These are phyloP conservation scores for Lutra lutra DNA, from an alignment of 2,797 vertebrate genomes.

Conservation along the genomic window DNA sequence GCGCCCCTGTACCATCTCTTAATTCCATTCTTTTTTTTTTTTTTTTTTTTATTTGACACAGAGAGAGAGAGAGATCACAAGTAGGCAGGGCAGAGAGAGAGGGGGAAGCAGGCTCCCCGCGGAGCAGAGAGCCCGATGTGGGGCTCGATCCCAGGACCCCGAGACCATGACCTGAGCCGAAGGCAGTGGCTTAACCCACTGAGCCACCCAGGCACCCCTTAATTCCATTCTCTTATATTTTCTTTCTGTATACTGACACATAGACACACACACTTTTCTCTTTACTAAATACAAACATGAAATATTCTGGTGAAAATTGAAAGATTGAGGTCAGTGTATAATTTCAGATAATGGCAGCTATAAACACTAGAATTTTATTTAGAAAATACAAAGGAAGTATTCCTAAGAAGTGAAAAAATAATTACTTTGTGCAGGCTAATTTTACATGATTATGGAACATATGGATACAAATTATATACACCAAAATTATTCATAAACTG, in stretches of 20 bases:
- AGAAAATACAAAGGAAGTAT: conserved; percentile 16
- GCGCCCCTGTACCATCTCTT: too few relatives aligned
- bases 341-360: background rate
- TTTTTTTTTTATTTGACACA: too few relatives aligned
- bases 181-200: too few relatives aligned
- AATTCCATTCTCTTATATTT: background rate
- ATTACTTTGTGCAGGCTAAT: background rate
- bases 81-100: too few relatives aligned
- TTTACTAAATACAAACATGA: background rate
- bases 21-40: too few relatives aligned
- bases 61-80: too few relatives aligned
- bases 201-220: too few relatives aligned
- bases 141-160: too few relatives aligned
- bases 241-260: background rate
- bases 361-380: conserved; percentile 44
- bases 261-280: background rate
- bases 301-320: background rate
- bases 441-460: background rate
- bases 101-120: too few relatives aligned
- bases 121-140: too few relatives aligned
- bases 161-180: too few relatives aligned
- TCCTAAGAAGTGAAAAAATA: conserved; percentile 21
- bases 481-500: background rate
- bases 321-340: background rate
- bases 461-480: background rate